These are phyloP conservation scores for Paragorgia papillata DNA, from an alignment of 92 coral and sea anemone genomes.

Conservation along the genomic window DNA sequence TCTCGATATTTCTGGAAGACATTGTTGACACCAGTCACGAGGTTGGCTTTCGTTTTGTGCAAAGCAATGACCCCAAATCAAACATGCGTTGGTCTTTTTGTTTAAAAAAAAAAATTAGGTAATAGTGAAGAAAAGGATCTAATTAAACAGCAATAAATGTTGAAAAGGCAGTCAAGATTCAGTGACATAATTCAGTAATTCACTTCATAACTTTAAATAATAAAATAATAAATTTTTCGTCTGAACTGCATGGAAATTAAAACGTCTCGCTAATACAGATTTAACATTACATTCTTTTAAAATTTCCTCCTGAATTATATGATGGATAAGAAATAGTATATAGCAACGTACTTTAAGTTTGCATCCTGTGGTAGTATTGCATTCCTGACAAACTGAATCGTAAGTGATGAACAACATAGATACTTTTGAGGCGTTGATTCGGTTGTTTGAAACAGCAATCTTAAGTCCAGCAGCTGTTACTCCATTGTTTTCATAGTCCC, in stretches of 20 bases:
- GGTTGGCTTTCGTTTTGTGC: constrained; percentile 52
- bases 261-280: no score
- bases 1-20: constrained; percentile 45
- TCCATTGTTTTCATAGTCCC: constrained; percentile 48
- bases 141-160: no score
- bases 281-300: no score
- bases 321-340: no score
- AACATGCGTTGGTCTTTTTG: constrained; percentile 23
- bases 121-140: neutral
- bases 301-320: no score
- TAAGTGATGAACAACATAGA: constrained; percentile 55
- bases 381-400: constrained; percentile 63
- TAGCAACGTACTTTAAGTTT: constrained; percentile 51
- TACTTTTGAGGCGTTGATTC: constrained; percentile 43
- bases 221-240: no score
- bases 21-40: constrained; percentile 56
- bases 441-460: constrained; percentile 59
- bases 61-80: constrained; percentile 51
- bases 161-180: no score
- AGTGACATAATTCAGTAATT: no score
- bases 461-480: constrained; percentile 59
- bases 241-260: no score
- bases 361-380: constrained; percentile 55
- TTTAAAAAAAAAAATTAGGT: neutral
- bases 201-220: no score